Evolutionary conservation across 2,113 vertebrate genomes (phyloP), one percentile per base, ranked within the genome.

Genomic region (Meriones unguiculatus): DNA sequence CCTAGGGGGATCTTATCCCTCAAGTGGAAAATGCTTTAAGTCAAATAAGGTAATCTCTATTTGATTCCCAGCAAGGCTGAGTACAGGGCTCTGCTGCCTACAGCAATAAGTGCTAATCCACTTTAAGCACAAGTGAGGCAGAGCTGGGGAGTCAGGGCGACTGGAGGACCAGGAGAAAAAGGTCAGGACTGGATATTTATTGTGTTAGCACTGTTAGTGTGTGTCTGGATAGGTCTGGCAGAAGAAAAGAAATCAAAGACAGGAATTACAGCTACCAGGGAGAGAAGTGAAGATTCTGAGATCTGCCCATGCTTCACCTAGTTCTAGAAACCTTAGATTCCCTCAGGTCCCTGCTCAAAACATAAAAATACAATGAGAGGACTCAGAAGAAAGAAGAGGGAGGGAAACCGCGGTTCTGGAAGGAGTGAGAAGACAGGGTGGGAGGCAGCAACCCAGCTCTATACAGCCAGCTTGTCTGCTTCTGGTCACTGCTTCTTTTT

Each of bases 21-120:
- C 95, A 92, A 97, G 93, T 90, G 88, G 94, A 97, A 95, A 91
- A n/a, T 38, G 80, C 92, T 94, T 84, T 52, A 72, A 96, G 96
- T 97, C 97, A 97, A 97, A 97, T 96, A 97, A 98, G 97, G 97
- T 93, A 89, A 97, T 95, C 94, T 97, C 87, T 95, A 18, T 80
- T 96, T 96, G 93, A 96, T 93, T 94, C 90, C 73, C 93, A 81
- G 84, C 69, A 73, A 76, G 35, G 70, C 73, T 6, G 13, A 89
- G 82, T 1, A 12, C 52, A 4, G 81, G 84, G 86, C 87, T 52
- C 75, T 14, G 54, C 25, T 67, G 95, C 82, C 52, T 24, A 52
- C 0, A 2, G 81, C 82, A 46, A 5, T 57, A n/a, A 87, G 94
- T 62, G 93, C 93, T 92, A 97, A 96, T 96, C 95, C 88, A 90